Conservation (phyloP, 1,140 invertebrate genomes). For the Amyelois transitella region DNA sequence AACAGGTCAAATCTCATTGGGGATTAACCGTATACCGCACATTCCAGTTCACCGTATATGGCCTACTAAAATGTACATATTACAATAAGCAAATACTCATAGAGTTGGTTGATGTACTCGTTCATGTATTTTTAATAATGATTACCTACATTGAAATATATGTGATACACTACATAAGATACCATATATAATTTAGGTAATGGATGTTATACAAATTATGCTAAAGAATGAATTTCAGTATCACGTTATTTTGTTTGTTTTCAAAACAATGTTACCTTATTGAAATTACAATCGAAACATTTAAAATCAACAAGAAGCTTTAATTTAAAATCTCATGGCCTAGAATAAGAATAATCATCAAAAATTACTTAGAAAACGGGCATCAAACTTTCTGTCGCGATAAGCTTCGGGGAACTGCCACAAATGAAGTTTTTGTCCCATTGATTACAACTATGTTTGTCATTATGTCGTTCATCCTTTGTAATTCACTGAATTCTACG, state of each 20-base stretch:
- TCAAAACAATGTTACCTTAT: too few relatives aligned
- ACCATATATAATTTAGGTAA: neutral
- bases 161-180: too few relatives aligned
- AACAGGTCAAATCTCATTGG: neutral
- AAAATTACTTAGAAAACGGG: neutral
- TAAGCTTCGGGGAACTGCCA: conserved; percentile 4
- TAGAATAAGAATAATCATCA: too few relatives aligned
- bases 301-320: too few relatives aligned
- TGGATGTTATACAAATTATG: neutral
- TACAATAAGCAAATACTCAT: neutral
- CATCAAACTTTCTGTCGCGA: neutral
- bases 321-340: too few relatives aligned
- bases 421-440: conserved; percentile 15
- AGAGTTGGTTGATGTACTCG: too few relatives aligned
- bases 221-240: neutral
- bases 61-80: neutral
- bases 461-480: neutral
- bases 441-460: conserved; percentile 18
- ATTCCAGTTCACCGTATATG: neutral
- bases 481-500: conserved; percentile 18
- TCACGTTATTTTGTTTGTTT: neutral
- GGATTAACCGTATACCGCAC: neutral
- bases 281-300: too few relatives aligned
- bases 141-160: too few relatives aligned
- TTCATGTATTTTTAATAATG: too few relatives aligned